Conservation (phyloP, 2,888 invertebrate genomes). For the Himalopsyche japonica region DNA sequence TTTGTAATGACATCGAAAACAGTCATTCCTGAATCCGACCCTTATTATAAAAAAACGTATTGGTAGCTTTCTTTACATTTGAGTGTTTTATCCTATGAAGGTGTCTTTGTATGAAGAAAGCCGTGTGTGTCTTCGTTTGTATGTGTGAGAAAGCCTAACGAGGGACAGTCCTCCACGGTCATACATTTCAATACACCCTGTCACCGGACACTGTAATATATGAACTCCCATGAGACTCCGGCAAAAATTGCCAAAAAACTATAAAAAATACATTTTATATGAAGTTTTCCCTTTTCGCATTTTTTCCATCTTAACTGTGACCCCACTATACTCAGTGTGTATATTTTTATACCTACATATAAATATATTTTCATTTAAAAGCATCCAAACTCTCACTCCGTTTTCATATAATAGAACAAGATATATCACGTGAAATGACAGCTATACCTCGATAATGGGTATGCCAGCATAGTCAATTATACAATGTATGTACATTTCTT, state of each 20-base stretch:
- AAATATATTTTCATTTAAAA: background rate
- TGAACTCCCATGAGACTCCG: constrained; percentile 37
- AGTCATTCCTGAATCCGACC: background rate
- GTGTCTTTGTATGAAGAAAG: background rate
- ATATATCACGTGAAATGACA: background rate
- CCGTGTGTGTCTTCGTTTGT: background rate
- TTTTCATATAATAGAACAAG: background rate
- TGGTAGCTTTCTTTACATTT: constrained; percentile 18
- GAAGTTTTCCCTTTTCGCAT: constrained; percentile 40
- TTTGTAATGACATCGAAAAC: background rate
- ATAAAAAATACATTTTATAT: constrained; percentile 42
- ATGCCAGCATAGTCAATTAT: too few species aligned
- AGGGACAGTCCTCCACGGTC: constrained; percentile 38
- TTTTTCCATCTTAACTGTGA: constrained; percentile 36
- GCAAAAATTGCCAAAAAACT: constrained; percentile 41
- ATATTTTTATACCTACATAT: background rate
- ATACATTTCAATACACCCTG: constrained; percentile 41
- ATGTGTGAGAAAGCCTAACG: constrained; percentile 28
- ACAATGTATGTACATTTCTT: too few species aligned
- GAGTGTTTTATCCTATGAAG: constrained; percentile 23
- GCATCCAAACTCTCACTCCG: background rate
- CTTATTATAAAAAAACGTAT: constrained; percentile 13
- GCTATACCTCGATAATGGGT: too few species aligned
- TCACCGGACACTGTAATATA: constrained; percentile 41
- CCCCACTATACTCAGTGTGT: constrained; percentile 30